These are phyloP conservation scores for Anoplopoma fimbria DNA, from an alignment of 2,113 vertebrate species.

Conservation along the genomic window DNA sequence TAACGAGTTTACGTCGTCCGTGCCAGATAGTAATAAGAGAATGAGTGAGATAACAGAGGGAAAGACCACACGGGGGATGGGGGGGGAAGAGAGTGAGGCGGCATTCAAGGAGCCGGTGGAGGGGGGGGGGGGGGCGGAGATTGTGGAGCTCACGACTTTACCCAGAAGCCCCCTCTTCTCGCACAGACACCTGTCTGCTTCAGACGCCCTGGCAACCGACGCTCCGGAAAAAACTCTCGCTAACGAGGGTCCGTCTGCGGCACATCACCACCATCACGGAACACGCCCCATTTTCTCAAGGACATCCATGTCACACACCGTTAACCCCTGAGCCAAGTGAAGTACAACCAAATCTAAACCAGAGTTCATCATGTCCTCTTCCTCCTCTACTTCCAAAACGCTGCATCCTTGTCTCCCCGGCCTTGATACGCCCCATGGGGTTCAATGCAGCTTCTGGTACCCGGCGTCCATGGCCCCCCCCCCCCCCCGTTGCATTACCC, in stretches of 20 bases:
- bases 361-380: conserved; percentile 9
- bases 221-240: conserved; percentile 51
- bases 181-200: conserved; percentile 73
- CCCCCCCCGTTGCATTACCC: too few species aligned
- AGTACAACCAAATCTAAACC: not conserved
- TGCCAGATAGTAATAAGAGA: not conserved
- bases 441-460: not conserved
- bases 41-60: not conserved
- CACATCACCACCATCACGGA: conserved; percentile 22
- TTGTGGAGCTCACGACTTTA: conserved; percentile 22
- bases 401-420: conserved; percentile 31
- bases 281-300: conserved; percentile 64
- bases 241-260: conserved; percentile 17
- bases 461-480: not conserved
- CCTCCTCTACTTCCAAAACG: conserved; percentile 5
- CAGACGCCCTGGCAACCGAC: conserved; percentile 51
- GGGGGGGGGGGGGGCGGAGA: not conserved
- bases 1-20: not conserved
- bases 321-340: not conserved
- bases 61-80: not conserved
- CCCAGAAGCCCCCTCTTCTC: not conserved
- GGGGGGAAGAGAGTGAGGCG: not conserved
- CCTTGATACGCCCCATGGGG: conserved; percentile 17
- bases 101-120: too few species aligned
- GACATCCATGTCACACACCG: conserved; percentile 57